Base-by-base conservation (phyloP, 2,797 vertebrate species). In the Chaenodraco wilsoni region DNA sequence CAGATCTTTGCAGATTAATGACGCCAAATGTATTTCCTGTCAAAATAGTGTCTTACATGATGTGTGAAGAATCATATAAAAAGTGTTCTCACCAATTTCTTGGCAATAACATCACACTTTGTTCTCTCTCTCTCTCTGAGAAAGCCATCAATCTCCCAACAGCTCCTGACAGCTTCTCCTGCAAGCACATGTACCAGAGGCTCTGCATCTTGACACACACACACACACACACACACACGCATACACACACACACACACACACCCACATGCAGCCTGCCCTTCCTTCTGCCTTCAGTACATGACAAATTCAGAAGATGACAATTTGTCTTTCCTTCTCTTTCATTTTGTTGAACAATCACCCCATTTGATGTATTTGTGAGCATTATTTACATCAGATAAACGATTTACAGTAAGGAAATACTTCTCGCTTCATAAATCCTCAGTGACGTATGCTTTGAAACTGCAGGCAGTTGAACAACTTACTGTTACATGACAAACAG, bases 71-170 rank as follows among this genome's bases (percentile, higher is more conserved):
- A 65, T 4, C 11, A 10, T 33, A 56, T 70, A 63, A 37, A 68
- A 84, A 76, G 69, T 76, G 75, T 82, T 86, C 83, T 76, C 50
- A 72, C 57, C 33, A 70, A 85, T 68, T 76, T 80, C 21, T 58
- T 82, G 83, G 78, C 83, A 83, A 80, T 50, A 77, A 85, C 65
- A 66, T 69, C 63, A 82, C 78, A 56, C 63, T 15, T 58, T 69
- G 72, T 86, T 85, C 80, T 87, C 60, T 77, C 65, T 77, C 65
- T 77, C 65, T 68, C 60, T 68, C 23, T 23, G 82, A 85, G 69
- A 84, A 76, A 66, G 67, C 46, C 84, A 89, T 93, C 84, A 91
- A 90, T 90, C 89, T 74, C 77, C 89, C 88, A 83, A 45, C 83
- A 88, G 82, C 78, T 82, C 65, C 51, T 86, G 83, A 89, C 81